Evolutionary conservation across 2,797 vertebrate genomes (phyloP).

Genomic region (Enteromius paludinosus): DNA sequence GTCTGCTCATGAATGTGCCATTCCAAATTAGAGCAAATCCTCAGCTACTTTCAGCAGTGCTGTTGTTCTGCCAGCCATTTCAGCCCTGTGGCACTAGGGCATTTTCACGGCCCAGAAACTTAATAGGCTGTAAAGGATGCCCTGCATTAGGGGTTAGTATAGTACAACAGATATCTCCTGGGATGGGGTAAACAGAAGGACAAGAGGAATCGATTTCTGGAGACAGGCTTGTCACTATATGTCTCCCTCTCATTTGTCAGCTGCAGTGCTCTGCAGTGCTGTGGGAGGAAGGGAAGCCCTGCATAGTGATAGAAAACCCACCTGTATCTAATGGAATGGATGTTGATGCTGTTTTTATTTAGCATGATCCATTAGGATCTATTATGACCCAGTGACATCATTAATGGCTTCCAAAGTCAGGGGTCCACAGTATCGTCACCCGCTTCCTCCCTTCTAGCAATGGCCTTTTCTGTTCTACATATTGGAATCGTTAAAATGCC

Average conservation of each 20-base stretch:
- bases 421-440: neutral
- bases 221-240: conserved; percentile 34
- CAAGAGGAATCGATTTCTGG: conserved; percentile 43
- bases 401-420: neutral
- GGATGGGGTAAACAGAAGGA: conserved; percentile 39
- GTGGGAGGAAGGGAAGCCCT: conserved; percentile 6
- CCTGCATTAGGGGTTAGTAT: neutral
- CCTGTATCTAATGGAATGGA: conserved; percentile 1
- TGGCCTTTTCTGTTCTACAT: neutral
- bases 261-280: conserved; percentile 15
- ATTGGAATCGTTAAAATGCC: neutral
- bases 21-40: neutral
- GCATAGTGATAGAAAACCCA: neutral
- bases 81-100: conserved; percentile 17
- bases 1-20: neutral
- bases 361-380: neutral
- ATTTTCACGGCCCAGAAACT: conserved; percentile 9
- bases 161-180: conserved; percentile 34
- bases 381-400: neutral
- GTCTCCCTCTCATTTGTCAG: conserved; percentile 54
- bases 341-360: neutral
- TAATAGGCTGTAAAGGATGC: conserved; percentile 28
- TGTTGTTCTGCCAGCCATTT: conserved; percentile 6
- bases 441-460: neutral
- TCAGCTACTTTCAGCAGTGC: neutral